These are phyloP conservation scores for Palythoa heliodiscus DNA, from an alignment of 92 coral and sea anemone species.

Conservation along the genomic window DNA sequence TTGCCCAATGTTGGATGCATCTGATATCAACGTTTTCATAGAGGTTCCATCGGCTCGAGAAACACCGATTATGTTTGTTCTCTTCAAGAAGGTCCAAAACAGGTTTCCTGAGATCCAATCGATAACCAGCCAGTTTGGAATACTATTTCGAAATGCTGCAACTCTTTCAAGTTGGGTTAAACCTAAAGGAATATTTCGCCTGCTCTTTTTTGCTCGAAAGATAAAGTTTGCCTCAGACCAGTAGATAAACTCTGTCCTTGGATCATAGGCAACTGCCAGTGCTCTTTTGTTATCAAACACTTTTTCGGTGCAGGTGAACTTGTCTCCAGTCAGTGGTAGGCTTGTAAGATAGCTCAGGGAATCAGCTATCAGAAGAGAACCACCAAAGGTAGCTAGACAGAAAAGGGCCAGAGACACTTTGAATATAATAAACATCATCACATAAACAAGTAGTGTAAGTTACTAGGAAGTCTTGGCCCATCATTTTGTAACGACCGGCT, in stretches of 20 bases:
- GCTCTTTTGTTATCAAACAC: slow-evolving; percentile 48
- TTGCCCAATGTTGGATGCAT: slow-evolving; percentile 20
- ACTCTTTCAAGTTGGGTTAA: background rate
- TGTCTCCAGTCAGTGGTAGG: background rate
- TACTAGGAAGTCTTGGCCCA: no score
- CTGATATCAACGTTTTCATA: slow-evolving; percentile 26
- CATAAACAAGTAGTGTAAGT: no score
- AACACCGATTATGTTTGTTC: slow-evolving; percentile 9
- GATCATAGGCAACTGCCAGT: slow-evolving; percentile 53
- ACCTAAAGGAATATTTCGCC: no score
- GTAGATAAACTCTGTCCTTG: slow-evolving; percentile 50
- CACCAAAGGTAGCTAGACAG: background rate
- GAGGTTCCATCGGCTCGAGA: slow-evolving; percentile 32
- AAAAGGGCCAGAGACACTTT: background rate
- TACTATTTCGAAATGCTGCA: background rate
- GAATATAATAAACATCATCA: no score
- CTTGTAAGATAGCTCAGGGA: background rate
- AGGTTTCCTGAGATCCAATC: slow-evolving; percentile 34
- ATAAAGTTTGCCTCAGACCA: slow-evolving; percentile 54
- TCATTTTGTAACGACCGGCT: no score
- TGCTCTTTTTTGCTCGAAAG: background rate
- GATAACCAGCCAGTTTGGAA: slow-evolving; percentile 19
- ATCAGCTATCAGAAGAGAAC: slow-evolving; percentile 19
- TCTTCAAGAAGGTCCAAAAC: slow-evolving; percentile 8
- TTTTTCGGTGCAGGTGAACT: background rate